phyloP scores from a whole-genome alignment of 2,888 invertebrate genomes.

The Ceriagrion tenellum region DNA sequence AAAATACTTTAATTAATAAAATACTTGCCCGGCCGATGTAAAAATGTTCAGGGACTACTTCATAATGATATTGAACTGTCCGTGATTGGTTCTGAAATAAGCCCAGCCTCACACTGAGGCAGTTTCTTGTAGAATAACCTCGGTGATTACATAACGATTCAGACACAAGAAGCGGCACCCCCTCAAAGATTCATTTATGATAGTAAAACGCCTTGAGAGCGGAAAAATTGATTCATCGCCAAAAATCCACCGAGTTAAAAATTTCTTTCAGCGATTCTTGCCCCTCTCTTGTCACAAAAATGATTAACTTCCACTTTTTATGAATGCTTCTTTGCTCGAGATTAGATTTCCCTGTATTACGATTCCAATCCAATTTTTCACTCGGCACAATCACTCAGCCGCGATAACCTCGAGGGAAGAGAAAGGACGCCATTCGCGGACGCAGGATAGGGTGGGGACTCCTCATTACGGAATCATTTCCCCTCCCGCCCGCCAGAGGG shows the following conservation, averaged over 20 bases:
- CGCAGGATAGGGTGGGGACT: background rate
- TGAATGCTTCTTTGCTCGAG: background rate
- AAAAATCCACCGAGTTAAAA: background rate
- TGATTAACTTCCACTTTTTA: background rate
- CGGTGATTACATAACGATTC: too few species aligned
- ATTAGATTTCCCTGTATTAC: background rate
- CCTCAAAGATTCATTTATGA: too few species aligned
- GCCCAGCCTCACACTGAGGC: too few species aligned
- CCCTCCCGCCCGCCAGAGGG: background rate
- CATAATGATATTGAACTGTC: too few species aligned
- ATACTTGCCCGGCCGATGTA: too few species aligned
- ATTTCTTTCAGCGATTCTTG: background rate
- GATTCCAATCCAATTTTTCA: conserved; percentile 36
- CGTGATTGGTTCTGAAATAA: too few species aligned
- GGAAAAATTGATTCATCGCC: too few species aligned
- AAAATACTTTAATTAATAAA: too few species aligned
- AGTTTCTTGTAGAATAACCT: too few species aligned
- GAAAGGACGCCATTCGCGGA: background rate
- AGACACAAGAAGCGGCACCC: too few species aligned
- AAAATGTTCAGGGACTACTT: too few species aligned
- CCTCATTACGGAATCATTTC: conserved; percentile 5
- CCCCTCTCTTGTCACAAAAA: background rate
- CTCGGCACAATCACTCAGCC: conserved; percentile 21
- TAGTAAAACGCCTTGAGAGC: too few species aligned
- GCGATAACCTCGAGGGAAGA: background rate